Evolutionary conservation across 92 coral and sea anemone genomes (phyloP).

Genomic region (Umimayanthus kanabou): DNA sequence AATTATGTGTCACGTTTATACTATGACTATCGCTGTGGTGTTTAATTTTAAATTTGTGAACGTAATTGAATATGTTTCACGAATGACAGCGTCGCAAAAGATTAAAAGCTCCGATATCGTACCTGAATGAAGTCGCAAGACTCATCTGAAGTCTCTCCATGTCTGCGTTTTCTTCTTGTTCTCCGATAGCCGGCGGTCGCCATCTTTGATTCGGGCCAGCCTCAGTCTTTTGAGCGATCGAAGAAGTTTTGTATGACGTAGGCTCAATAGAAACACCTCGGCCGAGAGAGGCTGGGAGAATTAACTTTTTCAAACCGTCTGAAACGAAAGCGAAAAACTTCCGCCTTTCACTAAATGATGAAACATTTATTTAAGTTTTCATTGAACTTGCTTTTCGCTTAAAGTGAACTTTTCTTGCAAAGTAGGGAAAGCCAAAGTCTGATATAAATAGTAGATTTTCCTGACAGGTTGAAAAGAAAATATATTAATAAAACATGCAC

Average conservation of each 20-base stretch:
- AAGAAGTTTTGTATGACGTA: conserved; percentile 32
- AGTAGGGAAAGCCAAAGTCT: neutral
- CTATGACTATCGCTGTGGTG: conserved; percentile 19
- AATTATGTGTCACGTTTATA: conserved; percentile 14
- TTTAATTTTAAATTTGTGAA: conserved; percentile 10
- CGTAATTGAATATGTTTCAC: conserved; percentile 41
- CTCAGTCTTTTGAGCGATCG: conserved; percentile 9
- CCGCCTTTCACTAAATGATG: neutral
- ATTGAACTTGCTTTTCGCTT: neutral
- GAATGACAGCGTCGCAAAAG: conserved; percentile 24
- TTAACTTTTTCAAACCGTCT: neutral
- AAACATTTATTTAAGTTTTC: neutral
- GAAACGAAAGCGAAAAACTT: conserved; percentile 3
- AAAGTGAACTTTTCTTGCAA: neutral
- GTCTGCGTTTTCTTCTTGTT: conserved; percentile 54
- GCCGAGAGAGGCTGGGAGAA: conserved; percentile 47
- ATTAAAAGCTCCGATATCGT: conserved; percentile 15
- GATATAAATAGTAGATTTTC: neutral
- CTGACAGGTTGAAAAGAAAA: conserved; percentile 39
- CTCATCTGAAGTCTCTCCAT: conserved; percentile 15
- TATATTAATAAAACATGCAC: conserved; percentile 39
- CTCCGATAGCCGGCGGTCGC: conserved; percentile 63
- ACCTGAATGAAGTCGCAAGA: conserved; percentile 34
- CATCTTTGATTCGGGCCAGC: conserved; percentile 58
- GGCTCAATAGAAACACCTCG: conserved; percentile 1